phyloP scores from a whole-genome alignment of 2,888 invertebrate species.

The Agrochola macilenta region DNA sequence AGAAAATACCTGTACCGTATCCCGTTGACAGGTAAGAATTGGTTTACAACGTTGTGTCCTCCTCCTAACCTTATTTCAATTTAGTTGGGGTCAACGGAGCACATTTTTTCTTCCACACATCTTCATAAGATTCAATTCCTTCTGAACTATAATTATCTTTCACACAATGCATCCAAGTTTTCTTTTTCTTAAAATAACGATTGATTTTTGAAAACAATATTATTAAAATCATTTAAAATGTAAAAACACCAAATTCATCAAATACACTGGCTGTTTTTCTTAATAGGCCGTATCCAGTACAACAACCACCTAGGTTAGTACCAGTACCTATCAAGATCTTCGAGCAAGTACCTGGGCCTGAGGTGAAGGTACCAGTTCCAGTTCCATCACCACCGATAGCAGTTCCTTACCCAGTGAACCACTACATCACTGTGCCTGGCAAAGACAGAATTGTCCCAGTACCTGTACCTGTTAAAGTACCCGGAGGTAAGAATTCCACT shows the following conservation, averaged over 20 bases:
- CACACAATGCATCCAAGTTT: background rate
- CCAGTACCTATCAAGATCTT: constrained; percentile 69
- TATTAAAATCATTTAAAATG: background rate
- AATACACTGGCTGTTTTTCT: background rate
- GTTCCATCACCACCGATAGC: constrained; percentile 75
- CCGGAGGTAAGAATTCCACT: constrained; percentile 50
- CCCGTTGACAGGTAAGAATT: constrained; percentile 65
- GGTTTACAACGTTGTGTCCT: background rate
- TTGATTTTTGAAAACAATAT: background rate
- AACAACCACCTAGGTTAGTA: constrained; percentile 71
- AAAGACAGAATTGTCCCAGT: constrained; percentile 78
- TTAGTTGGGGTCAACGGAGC: background rate
- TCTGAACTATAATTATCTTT: background rate
- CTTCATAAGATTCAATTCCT: background rate
- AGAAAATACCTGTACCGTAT: constrained; percentile 72
- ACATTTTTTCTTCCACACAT: background rate
- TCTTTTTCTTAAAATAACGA: background rate
- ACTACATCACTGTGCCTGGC: constrained; percentile 78
- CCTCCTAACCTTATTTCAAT: too few relatives aligned
- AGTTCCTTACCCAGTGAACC: constrained; percentile 76
- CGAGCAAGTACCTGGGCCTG: constrained; percentile 68
- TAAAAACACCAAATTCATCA: background rate
- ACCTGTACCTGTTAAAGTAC: constrained; percentile 66
- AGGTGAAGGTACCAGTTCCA: constrained; percentile 69
- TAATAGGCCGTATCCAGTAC: constrained; percentile 77